Evolutionary conservation across 2,888 invertebrate species (phyloP), one percentile per base, ranked within the genome.

Genomic region (Erebia palarica): DNA sequence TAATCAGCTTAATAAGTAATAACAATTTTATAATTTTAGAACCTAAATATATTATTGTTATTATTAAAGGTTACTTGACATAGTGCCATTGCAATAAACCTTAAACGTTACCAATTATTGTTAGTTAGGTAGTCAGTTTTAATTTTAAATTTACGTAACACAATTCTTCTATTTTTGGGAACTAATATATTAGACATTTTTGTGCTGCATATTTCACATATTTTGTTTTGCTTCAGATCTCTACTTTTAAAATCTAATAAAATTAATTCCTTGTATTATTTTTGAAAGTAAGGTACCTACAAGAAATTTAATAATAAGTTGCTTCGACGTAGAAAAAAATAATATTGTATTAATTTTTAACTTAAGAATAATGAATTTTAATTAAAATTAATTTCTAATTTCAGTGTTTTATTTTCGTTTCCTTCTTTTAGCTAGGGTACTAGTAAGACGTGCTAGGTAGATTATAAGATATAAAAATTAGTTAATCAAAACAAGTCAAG

Each of bases 31-130:
- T 64, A 53, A 65, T 65, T 36, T 27, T 64, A 21, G 11, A 16
- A 7, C 53, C 14, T 51, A 51, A 57, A 3, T 21, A 51, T n/a
- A n/a, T 13, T 51, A 51, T 51, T 36, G 4, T 13, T 57, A 57
- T 21, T 57, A 18, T 51, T 51, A 68, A 53, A 68, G 68, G 74
- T 75, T 73, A 75, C 72, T 73, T 67, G 67, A 71, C 60, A 59
- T 69, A 75, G 78, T 78, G 78, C 78, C 78, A 78, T 78, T 66
- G 75, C 76, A 67, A 73, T 61, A 68, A 66, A 69, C 68, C n/a
- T 36, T 36, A 36, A 78, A 76, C 72, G 78, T 78, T 78, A 78
- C 78, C 78, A 78, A 72, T 75, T 69, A 72, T 75, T 69, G 65
- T 71, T 75, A 73, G 65, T 18, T 55, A 27, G 18, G 27, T 71